Base-by-base conservation (phyloP, 2,888 invertebrate species). In the Leuctra nigra region DNA sequence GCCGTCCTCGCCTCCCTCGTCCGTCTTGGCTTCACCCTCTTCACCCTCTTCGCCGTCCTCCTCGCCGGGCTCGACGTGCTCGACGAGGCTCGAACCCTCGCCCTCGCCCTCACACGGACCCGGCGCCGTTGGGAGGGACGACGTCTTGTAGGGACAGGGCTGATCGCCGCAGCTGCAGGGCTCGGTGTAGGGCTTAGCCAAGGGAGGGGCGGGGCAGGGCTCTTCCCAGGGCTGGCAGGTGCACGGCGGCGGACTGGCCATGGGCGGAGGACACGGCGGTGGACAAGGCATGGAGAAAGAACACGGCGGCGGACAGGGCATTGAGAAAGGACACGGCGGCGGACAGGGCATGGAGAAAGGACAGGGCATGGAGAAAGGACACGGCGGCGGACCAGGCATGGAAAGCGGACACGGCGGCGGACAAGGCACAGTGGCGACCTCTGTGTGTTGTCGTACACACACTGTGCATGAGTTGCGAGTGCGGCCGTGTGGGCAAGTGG, bases 51-150 rank as follows among this genome's bases (percentile, higher is more conserved):
- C 14, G 14, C 13, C 18, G 4, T 2, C 18, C 18, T 41, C 18
- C 2, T 33, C 35, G 16, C 18, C 20, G 18, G 50, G 35, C 22
- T 33, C 50, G 33, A 33, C 22, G 4, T 35, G 18, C 18, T 35
- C 2, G 2, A 50, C 50, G 6, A 20, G 41, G 11, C 41, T 20
- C 20, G 41, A 7, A 11, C 20, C 35, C 9, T 18, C 35, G 20
- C 50, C 50, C 35, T 50, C 50, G 13, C 48, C 48, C 7, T 48
- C 29, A 16, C 46, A n/a, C n/a, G n/a, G n/a, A n/a, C n/a, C 3
- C 18, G 39, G 39, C 39, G 20, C 7, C 16, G 39, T 39, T n/a
- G 39, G 16, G 4, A 39, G 2, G 3, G 39, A 39, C 16, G 39
- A 20, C 16, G 16, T n/a, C n/a, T n/a, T n/a, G n/a, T n/a, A n/a